These are phyloP conservation scores for Propithecus coquereli DNA, from an alignment of 2,113 vertebrate species.

Conservation along the genomic window DNA sequence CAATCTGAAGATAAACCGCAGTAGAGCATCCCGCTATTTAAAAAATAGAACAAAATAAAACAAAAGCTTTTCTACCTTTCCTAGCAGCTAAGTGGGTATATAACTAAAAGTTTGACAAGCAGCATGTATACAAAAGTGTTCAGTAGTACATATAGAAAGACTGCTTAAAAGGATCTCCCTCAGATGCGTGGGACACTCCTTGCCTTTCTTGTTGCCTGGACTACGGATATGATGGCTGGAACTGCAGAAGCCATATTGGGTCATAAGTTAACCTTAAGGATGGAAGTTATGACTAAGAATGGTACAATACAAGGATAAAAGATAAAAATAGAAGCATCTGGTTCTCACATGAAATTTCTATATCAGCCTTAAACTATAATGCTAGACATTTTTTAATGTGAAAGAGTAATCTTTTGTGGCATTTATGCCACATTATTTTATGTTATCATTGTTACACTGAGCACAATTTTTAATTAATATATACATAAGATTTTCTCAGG, in stretches of 20 bases:
- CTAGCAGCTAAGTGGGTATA: neutral
- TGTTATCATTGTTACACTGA: neutral
- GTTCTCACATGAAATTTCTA: neutral
- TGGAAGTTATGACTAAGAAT: neutral
- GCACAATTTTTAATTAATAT: neutral
- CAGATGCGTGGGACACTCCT: neutral
- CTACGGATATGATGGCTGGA: too few relatives aligned
- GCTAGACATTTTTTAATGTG: neutral
- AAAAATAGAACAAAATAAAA: neutral
- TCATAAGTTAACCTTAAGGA: neutral
- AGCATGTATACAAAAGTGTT: neutral
- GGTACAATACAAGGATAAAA: neutral
- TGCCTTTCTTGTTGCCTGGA: neutral
- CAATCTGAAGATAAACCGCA: too few relatives aligned
- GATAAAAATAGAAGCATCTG: neutral
- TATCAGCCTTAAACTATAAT: neutral
- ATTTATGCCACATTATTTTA: neutral
- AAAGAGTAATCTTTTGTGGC: neutral
- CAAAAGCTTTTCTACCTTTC: neutral
- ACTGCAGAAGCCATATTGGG: neutral
- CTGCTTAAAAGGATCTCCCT: neutral
- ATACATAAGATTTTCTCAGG: neutral
- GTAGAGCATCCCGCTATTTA: too few relatives aligned
- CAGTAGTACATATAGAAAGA: rapidly evolving
- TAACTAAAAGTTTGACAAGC: neutral